A percentile compares a stretch with the other conserved stretches of the same genome.
Evolutionary conservation across 2,113 vertebrate species (phyloP).

Genomic region (Micronycteris hirsuta): DNA sequence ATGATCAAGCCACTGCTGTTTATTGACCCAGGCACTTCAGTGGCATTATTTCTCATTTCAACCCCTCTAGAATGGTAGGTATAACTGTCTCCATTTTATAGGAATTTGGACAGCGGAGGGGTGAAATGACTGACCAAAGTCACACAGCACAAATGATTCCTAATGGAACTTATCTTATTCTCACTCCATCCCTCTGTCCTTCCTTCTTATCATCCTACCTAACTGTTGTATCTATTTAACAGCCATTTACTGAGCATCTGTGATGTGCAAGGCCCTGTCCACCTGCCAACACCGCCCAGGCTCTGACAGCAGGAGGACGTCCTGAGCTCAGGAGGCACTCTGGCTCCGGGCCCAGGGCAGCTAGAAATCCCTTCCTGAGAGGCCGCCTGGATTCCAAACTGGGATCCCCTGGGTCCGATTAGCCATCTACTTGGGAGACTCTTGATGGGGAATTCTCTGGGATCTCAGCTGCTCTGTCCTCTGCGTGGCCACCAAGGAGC

Average conservation of each 20-base stretch:
- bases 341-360: not conserved
- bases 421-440: not conserved
- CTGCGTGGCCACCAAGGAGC: slow-evolving; percentile 48
- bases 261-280: too few species aligned
- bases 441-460: not conserved
- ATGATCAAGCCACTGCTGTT: not conserved
- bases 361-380: not conserved
- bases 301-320: not conserved
- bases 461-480: slow-evolving; percentile 49
- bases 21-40: not conserved
- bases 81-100: not conserved
- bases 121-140: not conserved
- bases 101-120: not conserved
- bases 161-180: not conserved
- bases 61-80: not conserved
- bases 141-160: rapidly evolving
- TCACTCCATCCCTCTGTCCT: too few species aligned
- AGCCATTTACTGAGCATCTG: rapidly evolving
- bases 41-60: not conserved
- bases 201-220: not conserved
- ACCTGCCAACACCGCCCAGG: not conserved
- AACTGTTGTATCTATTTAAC: too few species aligned
- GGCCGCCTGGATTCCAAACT: not conserved
- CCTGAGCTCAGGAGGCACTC: not conserved
- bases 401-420: slow-evolving; percentile 14